Evolutionary conservation across 2,113 vertebrate species (phyloP).

Genomic region (Thamnophis sirtalis): DNA sequence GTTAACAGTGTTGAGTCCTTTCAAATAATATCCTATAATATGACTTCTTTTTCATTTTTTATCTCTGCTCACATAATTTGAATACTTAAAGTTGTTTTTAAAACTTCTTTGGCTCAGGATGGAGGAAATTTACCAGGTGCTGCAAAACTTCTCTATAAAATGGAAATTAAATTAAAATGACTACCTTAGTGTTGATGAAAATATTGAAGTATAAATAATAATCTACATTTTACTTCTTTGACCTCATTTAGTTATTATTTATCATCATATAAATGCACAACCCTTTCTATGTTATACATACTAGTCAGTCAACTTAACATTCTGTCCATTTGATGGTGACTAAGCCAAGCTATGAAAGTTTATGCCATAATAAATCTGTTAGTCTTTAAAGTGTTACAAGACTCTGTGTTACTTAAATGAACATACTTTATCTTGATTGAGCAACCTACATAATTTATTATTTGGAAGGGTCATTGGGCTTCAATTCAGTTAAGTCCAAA

Average conservation of each 20-base stretch:
- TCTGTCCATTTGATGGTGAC: not conserved
- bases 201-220: not conserved
- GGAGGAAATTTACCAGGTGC: not conserved
- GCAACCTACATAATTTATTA: slow-evolving; percentile 18
- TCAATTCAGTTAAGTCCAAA: slow-evolving; percentile 22
- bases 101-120: not conserved
- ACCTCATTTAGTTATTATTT: not conserved
- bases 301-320: not conserved
- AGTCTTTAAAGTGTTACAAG: not conserved
- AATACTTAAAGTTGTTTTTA: not conserved
- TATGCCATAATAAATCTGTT: not conserved
- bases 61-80: not conserved
- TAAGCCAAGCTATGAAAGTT: not conserved
- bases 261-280: not conserved
- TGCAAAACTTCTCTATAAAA: not conserved
- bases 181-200: not conserved
- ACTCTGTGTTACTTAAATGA: not conserved
- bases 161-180: not conserved
- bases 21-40: not conserved
- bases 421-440: slow-evolving; percentile 3
- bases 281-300: not conserved
- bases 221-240: not conserved
- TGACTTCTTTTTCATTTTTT: not conserved
- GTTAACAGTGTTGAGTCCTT: not conserved
- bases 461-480: slow-evolving; percentile 8